Evolutionary conservation across 2,888 invertebrate genomes (phyloP), one percentile per base, ranked within the genome.

Genomic region (Drosophila anomalata): DNA sequence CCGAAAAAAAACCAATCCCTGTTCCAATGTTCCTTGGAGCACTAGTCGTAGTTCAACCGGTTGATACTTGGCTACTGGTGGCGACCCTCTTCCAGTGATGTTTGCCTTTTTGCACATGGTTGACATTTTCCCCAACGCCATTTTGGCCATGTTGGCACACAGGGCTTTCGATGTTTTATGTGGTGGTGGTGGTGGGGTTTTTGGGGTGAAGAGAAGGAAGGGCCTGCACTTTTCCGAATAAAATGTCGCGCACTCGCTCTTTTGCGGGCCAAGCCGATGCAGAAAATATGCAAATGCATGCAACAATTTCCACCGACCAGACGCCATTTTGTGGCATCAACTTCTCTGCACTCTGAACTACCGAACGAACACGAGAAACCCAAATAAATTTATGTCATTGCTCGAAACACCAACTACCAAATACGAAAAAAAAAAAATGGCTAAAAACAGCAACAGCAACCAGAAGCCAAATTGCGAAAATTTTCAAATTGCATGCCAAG

Each of bases 81-180:
- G 61, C 50, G 42, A 31, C 62, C 55, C 9, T 46, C 51, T 29
- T 14, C 42, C 41, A 31, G 17, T 62, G 47, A 62, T 61, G 48
- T 63, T 63, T 74, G 62, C 60, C 61, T 61, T 71, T 62, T 59
- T 68, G 73, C 87, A 72, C 77, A 76, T 81, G 82, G 83, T 87
- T 84, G 87, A 84, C 85, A 84, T 76, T 87, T 84, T 81, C 55
- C 54, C 48, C 77, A 69, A 55, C 74, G 77, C 82, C 80, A 76
- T 88, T 78, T 85, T 88, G 71, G 70, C 55, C 59, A 61, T 68
- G 50, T 76, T 73, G 65, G 46, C 33, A 52, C 61, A 62, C 41
- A 36, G 73, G 58, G 62, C 68, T 58, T 47, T 29, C 59, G 1
- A 61, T 61, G 61, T 62, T 62, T 62, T 62, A 62, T 62, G 61